phyloP scores from a whole-genome alignment of 2,888 invertebrate species.

The Spicauda simplicius region DNA sequence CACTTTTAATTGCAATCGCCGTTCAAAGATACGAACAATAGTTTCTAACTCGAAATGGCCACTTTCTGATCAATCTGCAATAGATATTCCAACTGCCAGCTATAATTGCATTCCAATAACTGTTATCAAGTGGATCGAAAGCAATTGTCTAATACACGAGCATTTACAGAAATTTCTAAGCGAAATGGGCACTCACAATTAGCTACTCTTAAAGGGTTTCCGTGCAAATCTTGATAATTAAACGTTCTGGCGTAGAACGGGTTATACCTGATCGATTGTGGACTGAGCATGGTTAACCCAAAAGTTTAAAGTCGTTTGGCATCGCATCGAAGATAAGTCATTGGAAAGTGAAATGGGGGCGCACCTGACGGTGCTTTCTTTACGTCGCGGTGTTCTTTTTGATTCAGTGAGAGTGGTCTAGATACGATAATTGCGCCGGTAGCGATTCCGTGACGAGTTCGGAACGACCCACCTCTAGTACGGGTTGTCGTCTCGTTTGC shows the following conservation, averaged over 20 bases:
- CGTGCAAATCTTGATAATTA: slow-evolving; percentile 79
- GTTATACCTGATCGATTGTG: slow-evolving; percentile 41
- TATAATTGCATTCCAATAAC: slow-evolving; percentile 36
- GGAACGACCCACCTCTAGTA: slow-evolving; percentile 53
- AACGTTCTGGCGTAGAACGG: slow-evolving; percentile 56
- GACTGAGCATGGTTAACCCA: slow-evolving; percentile 47
- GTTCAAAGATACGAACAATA: slow-evolving; percentile 7
- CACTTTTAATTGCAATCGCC: neutral
- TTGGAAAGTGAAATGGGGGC: slow-evolving; percentile 83
- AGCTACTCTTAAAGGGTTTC: slow-evolving; percentile 76
- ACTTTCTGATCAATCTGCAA: slow-evolving; percentile 30
- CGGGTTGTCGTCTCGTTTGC: slow-evolving; percentile 42
- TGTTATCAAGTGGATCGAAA: slow-evolving; percentile 32
- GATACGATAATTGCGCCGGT: slow-evolving; percentile 81
- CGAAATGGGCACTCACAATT: slow-evolving; percentile 70
- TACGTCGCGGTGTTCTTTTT: slow-evolving; percentile 79
- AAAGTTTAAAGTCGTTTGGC: slow-evolving; percentile 57
- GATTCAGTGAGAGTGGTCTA: slow-evolving; percentile 83
- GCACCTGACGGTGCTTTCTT: slow-evolving; percentile 84
- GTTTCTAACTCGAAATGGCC: slow-evolving; percentile 10
- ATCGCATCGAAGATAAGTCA: slow-evolving; percentile 63
- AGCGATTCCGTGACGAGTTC: slow-evolving; percentile 71
- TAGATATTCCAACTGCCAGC: slow-evolving; percentile 31
- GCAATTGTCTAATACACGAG: slow-evolving; percentile 46
- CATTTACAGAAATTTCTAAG: slow-evolving; percentile 63